Evolutionary conservation across 2,797 vertebrate species (phyloP).

Genomic region (Philypnodon macrostomus): DNA sequence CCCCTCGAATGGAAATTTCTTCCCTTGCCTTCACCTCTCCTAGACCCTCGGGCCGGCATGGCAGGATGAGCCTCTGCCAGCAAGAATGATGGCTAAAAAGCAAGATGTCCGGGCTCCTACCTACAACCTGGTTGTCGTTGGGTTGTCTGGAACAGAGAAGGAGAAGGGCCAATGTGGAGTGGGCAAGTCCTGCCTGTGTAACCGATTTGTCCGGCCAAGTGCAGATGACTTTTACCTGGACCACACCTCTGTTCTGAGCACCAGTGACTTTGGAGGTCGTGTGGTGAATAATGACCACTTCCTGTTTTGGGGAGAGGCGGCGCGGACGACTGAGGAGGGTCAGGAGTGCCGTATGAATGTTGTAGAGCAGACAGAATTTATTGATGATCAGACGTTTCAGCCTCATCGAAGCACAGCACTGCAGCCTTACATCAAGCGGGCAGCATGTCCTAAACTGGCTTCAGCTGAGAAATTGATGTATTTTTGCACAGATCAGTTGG

Average conservation of each 20-base stretch:
- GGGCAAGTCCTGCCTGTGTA: slow-evolving; percentile 97
- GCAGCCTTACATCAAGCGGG: slow-evolving; percentile 95
- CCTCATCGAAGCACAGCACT: slow-evolving; percentile 95
- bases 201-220: slow-evolving; percentile 91
- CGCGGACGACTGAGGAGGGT: slow-evolving; percentile 86
- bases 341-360: slow-evolving; percentile 88
- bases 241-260: slow-evolving; percentile 97
- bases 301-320: slow-evolving; percentile 95
- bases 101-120: slow-evolving; percentile 93
- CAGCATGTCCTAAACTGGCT: slow-evolving; percentile 91
- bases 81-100: slow-evolving; percentile 96
- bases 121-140: slow-evolving; percentile 95
- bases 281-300: slow-evolving; percentile 99
- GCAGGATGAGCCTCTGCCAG: slow-evolving; percentile 86
- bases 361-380: slow-evolving; percentile 98
- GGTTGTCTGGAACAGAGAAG: slow-evolving; percentile 95
- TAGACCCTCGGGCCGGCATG: slow-evolving; percentile 78
- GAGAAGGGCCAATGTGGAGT: slow-evolving; percentile 97
- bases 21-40: slow-evolving; percentile 50
- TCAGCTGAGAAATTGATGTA: slow-evolving; percentile 99
- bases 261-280: slow-evolving; percentile 95
- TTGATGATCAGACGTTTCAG: slow-evolving; percentile 97
- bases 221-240: slow-evolving; percentile 95
- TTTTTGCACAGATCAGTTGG: slow-evolving; percentile 98
- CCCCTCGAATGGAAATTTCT: slow-evolving; percentile 67